These are phyloP conservation scores for Phaonia tiefii DNA, from an alignment of 2,888 invertebrate species.

Conservation along the genomic window DNA sequence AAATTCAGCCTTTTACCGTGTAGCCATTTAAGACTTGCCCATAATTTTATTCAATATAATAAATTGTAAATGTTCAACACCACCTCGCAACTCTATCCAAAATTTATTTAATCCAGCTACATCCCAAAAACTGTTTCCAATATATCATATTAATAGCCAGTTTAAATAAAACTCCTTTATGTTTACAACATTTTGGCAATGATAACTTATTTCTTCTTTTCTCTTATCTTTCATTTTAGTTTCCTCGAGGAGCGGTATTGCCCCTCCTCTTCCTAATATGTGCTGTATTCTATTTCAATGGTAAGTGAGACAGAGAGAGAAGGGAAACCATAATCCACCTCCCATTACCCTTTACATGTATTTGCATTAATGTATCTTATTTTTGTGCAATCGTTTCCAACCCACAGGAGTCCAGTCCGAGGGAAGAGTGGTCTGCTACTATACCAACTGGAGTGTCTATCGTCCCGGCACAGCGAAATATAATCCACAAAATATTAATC, in stretches of 20 bases:
- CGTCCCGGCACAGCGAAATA: constrained; percentile 94
- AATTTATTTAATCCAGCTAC: too few species aligned
- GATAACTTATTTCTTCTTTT: constrained; percentile 53
- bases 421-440: constrained; percentile 93
- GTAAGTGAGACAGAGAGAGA: constrained; percentile 74
- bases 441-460: constrained; percentile 96
- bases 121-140: too few species aligned
- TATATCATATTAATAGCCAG: constrained; percentile 3
- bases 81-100: too few species aligned
- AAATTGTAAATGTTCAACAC: too few species aligned
- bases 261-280: constrained; percentile 77
- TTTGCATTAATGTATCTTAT: background rate
- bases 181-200: constrained; percentile 12
- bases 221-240: constrained; percentile 72
- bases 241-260: constrained; percentile 79
- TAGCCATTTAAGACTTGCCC: too few species aligned
- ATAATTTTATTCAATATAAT: too few species aligned
- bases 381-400: background rate
- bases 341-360: background rate
- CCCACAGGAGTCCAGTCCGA: constrained; percentile 81
- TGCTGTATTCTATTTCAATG: constrained; percentile 75
- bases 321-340: too few species aligned
- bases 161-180: constrained; percentile 1
- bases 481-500: constrained; percentile 96
- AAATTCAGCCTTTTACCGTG: too few species aligned